A percentile compares a stretch with the other conserved stretches of the same genome.
phyloP scores from a whole-genome alignment of 1,140 invertebrate genomes.

The Brachionus calyciflorus region DNA sequence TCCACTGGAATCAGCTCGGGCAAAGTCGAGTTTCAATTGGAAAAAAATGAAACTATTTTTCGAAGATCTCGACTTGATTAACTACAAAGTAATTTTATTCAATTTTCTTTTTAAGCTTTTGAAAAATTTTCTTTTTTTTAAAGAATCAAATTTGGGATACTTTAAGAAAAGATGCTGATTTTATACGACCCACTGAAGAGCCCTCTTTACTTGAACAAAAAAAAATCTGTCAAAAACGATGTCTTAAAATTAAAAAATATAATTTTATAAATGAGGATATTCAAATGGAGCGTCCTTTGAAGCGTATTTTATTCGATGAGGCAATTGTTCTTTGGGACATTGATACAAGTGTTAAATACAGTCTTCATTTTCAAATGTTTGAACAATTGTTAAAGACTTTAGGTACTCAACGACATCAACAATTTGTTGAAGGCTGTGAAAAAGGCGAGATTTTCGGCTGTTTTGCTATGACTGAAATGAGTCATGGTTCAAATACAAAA shows the following conservation, averaged over 20 bases:
- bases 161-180: slow-evolving; percentile 76
- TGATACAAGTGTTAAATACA: slow-evolving; percentile 67
- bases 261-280: slow-evolving; percentile 67
- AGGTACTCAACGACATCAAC: slow-evolving; percentile 73
- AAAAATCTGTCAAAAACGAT: slow-evolving; percentile 50
- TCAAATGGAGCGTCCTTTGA: slow-evolving; percentile 61
- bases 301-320: slow-evolving; percentile 55
- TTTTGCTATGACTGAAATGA: slow-evolving; percentile 84
- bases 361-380: slow-evolving; percentile 53
- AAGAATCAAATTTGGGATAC: slow-evolving; percentile 77
- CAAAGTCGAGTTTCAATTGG: slow-evolving; percentile 74
- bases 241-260: slow-evolving; percentile 67
- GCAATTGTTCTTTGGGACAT: slow-evolving; percentile 71
- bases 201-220: background rate
- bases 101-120: background rate
- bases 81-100: slow-evolving; percentile 67
- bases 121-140: slow-evolving; percentile 39
- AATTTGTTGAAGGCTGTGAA: slow-evolving; percentile 69
- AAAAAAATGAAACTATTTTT: slow-evolving; percentile 71
- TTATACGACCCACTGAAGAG: slow-evolving; percentile 62
- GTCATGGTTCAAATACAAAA: slow-evolving; percentile 88
- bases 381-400: slow-evolving; percentile 51
- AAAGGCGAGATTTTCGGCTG: slow-evolving; percentile 70
- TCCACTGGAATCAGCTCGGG: slow-evolving; percentile 71
- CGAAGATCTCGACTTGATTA: slow-evolving; percentile 70